Evolutionary conservation across 2,113 vertebrate species (phyloP), one percentile per base, ranked within the genome.

Genomic region (Hydropotes inermis): DNA sequence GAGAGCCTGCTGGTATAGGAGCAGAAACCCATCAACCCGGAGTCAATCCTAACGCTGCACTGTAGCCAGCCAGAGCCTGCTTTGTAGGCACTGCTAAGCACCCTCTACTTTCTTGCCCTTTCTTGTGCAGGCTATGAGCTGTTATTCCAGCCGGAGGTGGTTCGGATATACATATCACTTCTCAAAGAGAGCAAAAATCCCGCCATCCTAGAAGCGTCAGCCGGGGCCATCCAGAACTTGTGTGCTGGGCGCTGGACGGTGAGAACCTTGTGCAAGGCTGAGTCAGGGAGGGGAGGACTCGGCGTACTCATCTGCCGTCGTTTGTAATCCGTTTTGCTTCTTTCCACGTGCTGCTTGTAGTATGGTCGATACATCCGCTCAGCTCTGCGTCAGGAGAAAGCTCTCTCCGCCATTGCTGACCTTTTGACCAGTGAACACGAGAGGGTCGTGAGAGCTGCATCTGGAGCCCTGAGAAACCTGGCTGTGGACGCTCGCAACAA

Each of bases 181-280:
- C 98, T 99, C 5, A 99, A 99, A 98, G 99, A 99, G 92, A 99
- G 99, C 92, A 99, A 99, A 98, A 99, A 99, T 74, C 99, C 99
- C 1, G 99, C 99, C 0, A 99, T 99, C 96, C 98, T 99, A 45
- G 99, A 99, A 98, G 99, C 99, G 30, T 99, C 99, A 0, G 99
- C 99, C 1, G 99, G 99, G 98, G 99, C 99, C 9, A 98, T 99
- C 84, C 99, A 99, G 98, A 99, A 99, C 97, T 98, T 99, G 92
- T 99, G 99, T 9, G 99, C 99, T 1, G 99, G 99, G 83, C 99
- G 99, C 64, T 99, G 99, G 99, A 99, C 98, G 3, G 99, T 99
- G 96, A 99, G 99, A 97, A 33, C 61, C 60, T 52, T 0, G 0
- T 6, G 0, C 81, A 47, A 50, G 13, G 47, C 47, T 50, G 47